Evolutionary conservation across 2,113 vertebrate genomes (phyloP).

Genomic region (Bos indicus): DNA sequence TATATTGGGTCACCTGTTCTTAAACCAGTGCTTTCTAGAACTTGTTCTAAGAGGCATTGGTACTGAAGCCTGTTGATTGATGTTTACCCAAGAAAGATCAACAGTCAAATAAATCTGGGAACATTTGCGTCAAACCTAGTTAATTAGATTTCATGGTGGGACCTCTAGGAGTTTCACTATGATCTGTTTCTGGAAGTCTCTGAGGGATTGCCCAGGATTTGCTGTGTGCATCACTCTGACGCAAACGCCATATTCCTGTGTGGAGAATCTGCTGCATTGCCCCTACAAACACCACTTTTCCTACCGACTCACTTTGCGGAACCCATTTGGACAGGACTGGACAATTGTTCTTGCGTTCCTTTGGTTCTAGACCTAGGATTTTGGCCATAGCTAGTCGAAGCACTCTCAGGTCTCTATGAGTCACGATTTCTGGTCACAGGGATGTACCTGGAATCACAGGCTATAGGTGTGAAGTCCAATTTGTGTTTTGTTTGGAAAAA

Average conservation of each 20-base stretch:
- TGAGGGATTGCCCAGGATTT: neutral
- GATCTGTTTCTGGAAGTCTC: neutral
- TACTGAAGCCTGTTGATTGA: neutral
- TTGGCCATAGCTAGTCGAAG: neutral
- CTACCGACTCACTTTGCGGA: neutral
- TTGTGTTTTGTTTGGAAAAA: slow-evolving; percentile 85
- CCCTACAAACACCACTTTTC: neutral
- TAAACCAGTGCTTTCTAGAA: neutral
- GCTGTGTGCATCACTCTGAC: neutral
- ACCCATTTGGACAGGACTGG: neutral
- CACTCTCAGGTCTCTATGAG: too few relatives aligned
- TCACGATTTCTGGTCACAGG: neutral
- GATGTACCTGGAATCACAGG: slow-evolving; percentile 78
- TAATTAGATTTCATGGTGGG: neutral
- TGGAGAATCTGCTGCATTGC: neutral
- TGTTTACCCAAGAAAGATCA: neutral
- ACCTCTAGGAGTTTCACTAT: too few relatives aligned
- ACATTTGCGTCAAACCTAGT: neutral
- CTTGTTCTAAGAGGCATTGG: neutral
- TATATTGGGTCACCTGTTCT: neutral
- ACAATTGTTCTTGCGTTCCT: neutral
- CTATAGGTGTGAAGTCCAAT: slow-evolving; percentile 83
- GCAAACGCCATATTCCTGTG: too few relatives aligned
- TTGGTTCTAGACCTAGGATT: neutral
- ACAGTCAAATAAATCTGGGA: neutral